Evolutionary conservation across 2,888 invertebrate species (phyloP), one percentile per base, ranked within the genome.

Genomic region (Drepana falcataria): DNA sequence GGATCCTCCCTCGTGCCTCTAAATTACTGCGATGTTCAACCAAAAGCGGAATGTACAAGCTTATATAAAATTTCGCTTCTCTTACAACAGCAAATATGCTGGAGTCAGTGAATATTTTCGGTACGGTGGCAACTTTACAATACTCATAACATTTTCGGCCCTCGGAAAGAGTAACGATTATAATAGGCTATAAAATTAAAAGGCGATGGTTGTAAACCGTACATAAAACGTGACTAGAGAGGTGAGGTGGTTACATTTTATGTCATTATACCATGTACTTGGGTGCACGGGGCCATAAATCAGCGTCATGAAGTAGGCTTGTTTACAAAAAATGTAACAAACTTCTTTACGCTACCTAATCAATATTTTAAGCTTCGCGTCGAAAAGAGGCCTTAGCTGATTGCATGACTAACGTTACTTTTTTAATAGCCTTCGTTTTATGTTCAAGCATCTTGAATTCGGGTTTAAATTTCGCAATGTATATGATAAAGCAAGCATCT

Each of bases 111-210:
- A 40, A 62, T 56, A 55, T 35, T 59, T 58, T 54, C 41, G 44
- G 6, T 9, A 44, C 54, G 49, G 48, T 59, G 49, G 54, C 59
- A 54, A 51, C 51, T 51, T 51, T 61, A 60, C 57, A 49, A 60
- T 56, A 58, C 53, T 55, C 55, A 60, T 57, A 59, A 51, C 55
- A 58, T 48, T 40, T 48, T 35, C 37, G 2, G 54, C 48, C 44
- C 51, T 49, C 37, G n/a, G 49, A 21, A 47, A 44, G 47, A 52
- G 66, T 69, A 65, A 69, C 60, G 64, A 64, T 68, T 65, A 72
- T 69, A 68, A 69, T 64, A 57, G 59, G 59, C 58, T 56, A 73
- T 78, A 69, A 79, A 75, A 73, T 77, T 75, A 73, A 75, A 78
- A 73, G 68, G 70, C 68, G 61, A 71, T 73, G 64, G 69, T 59